phyloP scores from a whole-genome alignment of 2,113 vertebrate genomes.

The Todiramphus saurophagus region DNA sequence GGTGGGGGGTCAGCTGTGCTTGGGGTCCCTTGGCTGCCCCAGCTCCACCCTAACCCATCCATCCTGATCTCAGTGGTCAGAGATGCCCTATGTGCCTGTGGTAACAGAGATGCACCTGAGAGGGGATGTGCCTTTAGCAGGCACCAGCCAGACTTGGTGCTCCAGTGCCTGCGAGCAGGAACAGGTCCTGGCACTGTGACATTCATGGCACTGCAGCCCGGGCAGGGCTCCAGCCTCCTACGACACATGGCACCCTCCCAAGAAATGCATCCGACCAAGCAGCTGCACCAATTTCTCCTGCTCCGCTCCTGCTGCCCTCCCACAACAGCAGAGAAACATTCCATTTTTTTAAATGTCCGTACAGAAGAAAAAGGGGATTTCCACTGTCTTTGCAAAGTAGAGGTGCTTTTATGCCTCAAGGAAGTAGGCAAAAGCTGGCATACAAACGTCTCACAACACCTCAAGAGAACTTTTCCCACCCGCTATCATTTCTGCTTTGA shows the following conservation, averaged over 20 bases:
- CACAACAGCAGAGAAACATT: not conserved
- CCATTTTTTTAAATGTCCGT: fast-evolving
- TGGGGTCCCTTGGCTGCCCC: not conserved
- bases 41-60: not conserved
- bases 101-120: no score
- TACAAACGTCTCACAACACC: not conserved
- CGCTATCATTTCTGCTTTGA: not conserved
- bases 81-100: not conserved
- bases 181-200: not conserved
- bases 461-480: not conserved
- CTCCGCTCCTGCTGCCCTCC: not conserved
- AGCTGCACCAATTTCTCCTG: not conserved
- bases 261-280: not conserved
- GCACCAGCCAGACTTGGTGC: not conserved
- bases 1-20: fast-evolving
- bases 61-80: not conserved
- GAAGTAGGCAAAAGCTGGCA: not conserved
- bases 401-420: not conserved
- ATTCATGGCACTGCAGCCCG: fast-evolving
- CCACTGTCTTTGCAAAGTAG: not conserved
- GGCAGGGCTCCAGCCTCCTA: not conserved
- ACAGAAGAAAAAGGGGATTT: not conserved
- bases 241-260: fast-evolving
- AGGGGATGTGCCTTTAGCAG: not conserved
- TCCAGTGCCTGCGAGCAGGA: not conserved